A percentile compares a stretch with the other conserved stretches of the same genome.
Evolutionary conservation across 2,113 vertebrate genomes (phyloP).

Genomic region (Rhagologus leucostigma): DNA sequence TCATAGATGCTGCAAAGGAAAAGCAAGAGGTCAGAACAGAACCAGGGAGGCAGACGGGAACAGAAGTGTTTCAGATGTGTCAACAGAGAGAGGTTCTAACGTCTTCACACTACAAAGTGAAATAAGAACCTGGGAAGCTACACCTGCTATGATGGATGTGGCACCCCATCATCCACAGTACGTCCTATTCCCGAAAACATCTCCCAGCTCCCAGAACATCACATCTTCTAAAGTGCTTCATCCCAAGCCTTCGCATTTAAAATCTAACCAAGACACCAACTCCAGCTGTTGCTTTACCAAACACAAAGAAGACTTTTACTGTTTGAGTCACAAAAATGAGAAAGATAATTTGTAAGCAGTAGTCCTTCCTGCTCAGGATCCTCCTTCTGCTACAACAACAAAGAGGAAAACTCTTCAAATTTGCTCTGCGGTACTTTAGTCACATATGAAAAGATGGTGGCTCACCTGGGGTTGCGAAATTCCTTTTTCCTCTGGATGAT

Average conservation of each 20-base stretch:
- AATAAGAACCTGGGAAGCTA: background rate
- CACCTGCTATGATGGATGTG: background rate
- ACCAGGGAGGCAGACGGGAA: background rate
- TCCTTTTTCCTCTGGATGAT: slow-evolving; percentile 98
- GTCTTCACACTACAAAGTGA: background rate
- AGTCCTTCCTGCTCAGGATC: background rate
- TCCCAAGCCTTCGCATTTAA: background rate
- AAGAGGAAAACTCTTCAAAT: background rate
- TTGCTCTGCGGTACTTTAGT: background rate
- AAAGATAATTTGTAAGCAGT: background rate
- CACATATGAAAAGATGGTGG: background rate
- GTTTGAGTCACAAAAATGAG: background rate
- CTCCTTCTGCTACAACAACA: background rate
- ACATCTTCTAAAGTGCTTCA: background rate
- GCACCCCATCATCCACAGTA: background rate
- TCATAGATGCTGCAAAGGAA: slow-evolving; percentile 89
- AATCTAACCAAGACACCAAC: background rate
- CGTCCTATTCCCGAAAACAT: background rate
- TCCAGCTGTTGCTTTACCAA: background rate
- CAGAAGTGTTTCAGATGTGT: background rate
- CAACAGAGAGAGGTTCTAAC: background rate
- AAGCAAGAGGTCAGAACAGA: background rate
- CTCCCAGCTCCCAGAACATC: background rate
- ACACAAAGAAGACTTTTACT: background rate
- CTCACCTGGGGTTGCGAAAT: slow-evolving; percentile 95